Base-by-base conservation (phyloP, 1,140 invertebrate genomes). In the Halotydeus destructor region DNA sequence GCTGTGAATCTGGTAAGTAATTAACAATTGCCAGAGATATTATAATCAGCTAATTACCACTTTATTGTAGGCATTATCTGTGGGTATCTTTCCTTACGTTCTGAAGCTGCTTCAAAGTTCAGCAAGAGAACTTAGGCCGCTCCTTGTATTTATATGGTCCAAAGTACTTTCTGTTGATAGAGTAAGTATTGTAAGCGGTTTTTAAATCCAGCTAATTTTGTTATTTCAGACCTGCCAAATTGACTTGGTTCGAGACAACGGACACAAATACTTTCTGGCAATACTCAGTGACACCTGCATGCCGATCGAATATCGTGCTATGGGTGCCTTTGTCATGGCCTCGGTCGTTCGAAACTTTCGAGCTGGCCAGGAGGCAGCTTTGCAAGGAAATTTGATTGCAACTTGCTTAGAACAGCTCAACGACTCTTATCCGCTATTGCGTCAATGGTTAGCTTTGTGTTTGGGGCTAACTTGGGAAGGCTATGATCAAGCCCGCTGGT, bases 81-180 rank as follows among this genome's bases (percentile, higher is more conserved):
- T 98, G 28, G 93, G 93, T 47, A 97, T 98, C 50, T 98, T 97
- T 61, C 93, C 93, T 3, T 99, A 99, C 63, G 88, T 98, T 46
- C 66, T 97, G 6, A 96, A 96, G 59, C 61, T 97, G 43, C 64
- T 94, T 33, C 89, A 96, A 63, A 86, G 84, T 50, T 83, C 78
- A 48, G 84, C 85, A 2, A 71, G 73, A 50, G 91, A 98, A 60
- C 63, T 98, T 41, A 66, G 88, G 25, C 81, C 86, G 8, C 66
- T 91, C 27, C 68, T 99, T 37, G 85, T 97, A 23, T 96, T 93
- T 56, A 96, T 98, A 49, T 99, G 93, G 93, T 88, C 93, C 5
- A 97, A 97, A 67, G 96, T 99, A 50, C 64, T 98, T 35, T 86
- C 89, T 43, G 85, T 97, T 9, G 93, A 98, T 61, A 76, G 74